Base-by-base conservation (phyloP, 2,797 vertebrate genomes). In the Platalea minor region DNA sequence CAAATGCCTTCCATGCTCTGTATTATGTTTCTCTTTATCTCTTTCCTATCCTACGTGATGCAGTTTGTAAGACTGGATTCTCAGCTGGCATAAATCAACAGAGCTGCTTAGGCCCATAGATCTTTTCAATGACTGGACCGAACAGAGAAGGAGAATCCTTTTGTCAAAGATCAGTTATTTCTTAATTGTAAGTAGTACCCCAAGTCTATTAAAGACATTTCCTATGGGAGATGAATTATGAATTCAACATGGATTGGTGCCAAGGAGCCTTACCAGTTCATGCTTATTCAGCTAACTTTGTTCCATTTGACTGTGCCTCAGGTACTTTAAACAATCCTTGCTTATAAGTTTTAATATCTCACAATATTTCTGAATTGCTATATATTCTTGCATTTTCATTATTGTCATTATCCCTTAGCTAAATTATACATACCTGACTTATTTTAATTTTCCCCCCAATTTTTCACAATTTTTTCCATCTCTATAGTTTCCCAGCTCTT, bases 151-250 rank as follows among this genome's bases (percentile, higher is more conserved):
- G 56, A 56, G 54, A 93, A 89, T 43, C 11, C 3, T 93, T 74
- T 82, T 77, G 37, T 86, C 64, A 95, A 74, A 80, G 68, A 73
- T 74, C 39, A 74, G 60, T 85, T 92, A 70, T 88, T 89, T 93
- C 63, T 67, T 89, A 67, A 85, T 53, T 67, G 5, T 35, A 87
- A 74, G 25, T 67, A 85, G 41, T n/a, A 63, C 10, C 29, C n/a
- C 21, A 73, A 93, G 74, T 92, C 60, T 84, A 88, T 82, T 84
- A 83, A 85, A 76, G 28, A n/a, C 9, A 60, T 10, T 76, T 70
- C 17, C 10, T 74, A 11, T 31, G 37, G 29, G 41, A 89, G 19
- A 75, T 33, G 10, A 89, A 87, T 91, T 70, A 79, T 57, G 41
- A 80, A 0, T 89, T 63, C 43, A 80, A 48, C 7, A 83, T 6